Evolutionary conservation across 2,797 vertebrate genomes (phyloP), one percentile per base, ranked within the genome.

Genomic region (Capromys pilorides): DNA sequence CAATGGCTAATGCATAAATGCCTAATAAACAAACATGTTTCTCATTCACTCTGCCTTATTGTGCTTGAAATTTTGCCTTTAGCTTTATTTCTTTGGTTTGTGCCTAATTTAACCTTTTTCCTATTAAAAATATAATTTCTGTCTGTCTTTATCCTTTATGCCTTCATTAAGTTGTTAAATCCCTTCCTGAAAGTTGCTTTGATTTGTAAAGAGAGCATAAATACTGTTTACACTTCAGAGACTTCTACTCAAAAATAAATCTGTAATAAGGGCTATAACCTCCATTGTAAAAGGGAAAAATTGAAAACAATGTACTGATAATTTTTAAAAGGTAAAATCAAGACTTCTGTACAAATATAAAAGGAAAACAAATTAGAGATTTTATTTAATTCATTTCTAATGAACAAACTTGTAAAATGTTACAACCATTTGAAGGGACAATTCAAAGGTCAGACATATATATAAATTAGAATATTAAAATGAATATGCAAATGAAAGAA

Each of bases 331-430:
- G 66, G n/a, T 62, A 93, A 93, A 61, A 90, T 79, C 59, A 69
- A 78, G 57, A 12, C 33, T 88, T 6, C 89, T 67, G 13, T 84
- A 77, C 79, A 93, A 41, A 67, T 88, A 71, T n/a, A 69, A 93
- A 92, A 67, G 62, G 51, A 89, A 89, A 13, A 93, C 24, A 79
- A 54, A 71, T 77, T 84, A 90, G 41, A 84, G 49, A 82, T 88
- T 92, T 91, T 91, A 79, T 69, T 90, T 84, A 94, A 93, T n/a
- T 84, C 11, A 45, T 78, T 95, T 80, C 57, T 94, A 92, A 92
- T 80, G 64, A 90, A 33, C 28, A 41, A 83, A 82, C 21, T 41
- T 12, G n/a, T 93, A 87, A 91, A 71, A 75, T 93, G 81, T 77
- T 85, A 85, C n/a, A 78, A 80, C 41, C 45, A 93, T 92, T 95